Percentiles rank a stretch among this genome's conserved stretches.
Conservation (phyloP, 2,113 vertebrate species). For the Mobula hypostoma region DNA sequence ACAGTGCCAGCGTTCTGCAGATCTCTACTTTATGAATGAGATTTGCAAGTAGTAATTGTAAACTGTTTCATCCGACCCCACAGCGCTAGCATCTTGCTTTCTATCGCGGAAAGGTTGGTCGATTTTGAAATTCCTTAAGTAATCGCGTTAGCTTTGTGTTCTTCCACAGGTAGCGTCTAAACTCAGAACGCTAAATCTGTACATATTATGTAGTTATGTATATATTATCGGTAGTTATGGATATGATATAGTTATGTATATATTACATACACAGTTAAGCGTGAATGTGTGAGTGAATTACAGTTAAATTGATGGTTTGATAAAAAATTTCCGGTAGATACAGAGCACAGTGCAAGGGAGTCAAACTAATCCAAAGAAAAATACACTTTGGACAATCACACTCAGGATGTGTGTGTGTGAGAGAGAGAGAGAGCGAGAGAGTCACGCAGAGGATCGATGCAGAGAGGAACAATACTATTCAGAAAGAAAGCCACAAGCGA, state of each 20-base stretch:
- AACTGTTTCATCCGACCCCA: not conserved
- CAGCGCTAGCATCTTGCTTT: not conserved
- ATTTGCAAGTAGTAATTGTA: not conserved
- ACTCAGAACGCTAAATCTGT: not conserved
- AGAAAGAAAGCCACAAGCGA: not conserved
- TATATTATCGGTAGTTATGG: not conserved
- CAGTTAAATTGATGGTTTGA: not conserved
- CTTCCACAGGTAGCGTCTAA: not conserved
- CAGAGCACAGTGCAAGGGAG: not conserved
- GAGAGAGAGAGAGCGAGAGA: too few species aligned
- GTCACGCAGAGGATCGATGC: too few species aligned
- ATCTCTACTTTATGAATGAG: slow-evolving; percentile 14
- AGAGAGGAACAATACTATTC: not conserved
- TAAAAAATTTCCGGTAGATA: not conserved
- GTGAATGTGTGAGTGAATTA: not conserved
- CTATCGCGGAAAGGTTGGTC: not conserved
- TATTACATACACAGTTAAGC: too few species aligned
- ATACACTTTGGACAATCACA: not conserved
- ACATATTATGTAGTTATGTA: not conserved
- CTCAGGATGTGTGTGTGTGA: not conserved
- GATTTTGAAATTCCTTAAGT: not conserved
- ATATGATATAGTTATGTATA: not conserved
- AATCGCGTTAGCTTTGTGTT: not conserved
- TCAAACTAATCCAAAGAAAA: not conserved
- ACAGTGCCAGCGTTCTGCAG: not conserved